Evolutionary conservation across 1,140 invertebrate species (phyloP), one percentile per base, ranked within the genome.

Genomic region (Megalonaias nervosa): DNA sequence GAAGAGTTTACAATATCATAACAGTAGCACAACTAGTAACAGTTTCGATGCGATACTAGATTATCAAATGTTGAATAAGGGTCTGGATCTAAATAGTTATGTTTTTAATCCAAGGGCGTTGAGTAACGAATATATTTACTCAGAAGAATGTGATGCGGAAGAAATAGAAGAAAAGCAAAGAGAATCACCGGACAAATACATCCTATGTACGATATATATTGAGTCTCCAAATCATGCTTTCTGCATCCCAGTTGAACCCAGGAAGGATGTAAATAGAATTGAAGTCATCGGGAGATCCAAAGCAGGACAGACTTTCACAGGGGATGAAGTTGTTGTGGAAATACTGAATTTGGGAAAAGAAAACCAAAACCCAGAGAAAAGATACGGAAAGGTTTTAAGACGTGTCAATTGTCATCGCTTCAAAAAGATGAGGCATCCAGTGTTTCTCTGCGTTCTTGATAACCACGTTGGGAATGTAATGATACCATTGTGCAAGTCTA

Each of bases 271-370:
- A 17, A 58, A 67, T 17, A 75, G 77, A 62, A 84, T 88, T 59
- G 71, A 79, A 57, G 86, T 88, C 31, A 76, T 67, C 31, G 81
- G 86, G 15, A 68, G 87, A 66, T 81, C 79, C 15, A 85, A 81
- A 71, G 83, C 82, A 62, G 87, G 87, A 6, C 82, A 77, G 68
- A 74, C 78, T 58, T 87, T 82, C 58, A 81, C 73, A 56, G 84
- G 80, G n/a, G 87, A 87, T 79, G 86, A 85, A 56, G 87, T 88
- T 16, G 77, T 82, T 62, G 87, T 88, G 14, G 82, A 87, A 77
- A 58, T 88, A 9, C 65, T 86, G 11, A 69, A 48, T n/a, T 58
- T 73, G 21, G 68, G 75, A 55, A 59, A 59, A 19, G 17, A 60
- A 67, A 76, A 71, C 70, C 21, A 80, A 71, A 59, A 31, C 15